Evolutionary conservation across 1,140 invertebrate genomes (phyloP), one percentile per base, ranked within the genome.

Genomic region (Asobara japonica): DNA sequence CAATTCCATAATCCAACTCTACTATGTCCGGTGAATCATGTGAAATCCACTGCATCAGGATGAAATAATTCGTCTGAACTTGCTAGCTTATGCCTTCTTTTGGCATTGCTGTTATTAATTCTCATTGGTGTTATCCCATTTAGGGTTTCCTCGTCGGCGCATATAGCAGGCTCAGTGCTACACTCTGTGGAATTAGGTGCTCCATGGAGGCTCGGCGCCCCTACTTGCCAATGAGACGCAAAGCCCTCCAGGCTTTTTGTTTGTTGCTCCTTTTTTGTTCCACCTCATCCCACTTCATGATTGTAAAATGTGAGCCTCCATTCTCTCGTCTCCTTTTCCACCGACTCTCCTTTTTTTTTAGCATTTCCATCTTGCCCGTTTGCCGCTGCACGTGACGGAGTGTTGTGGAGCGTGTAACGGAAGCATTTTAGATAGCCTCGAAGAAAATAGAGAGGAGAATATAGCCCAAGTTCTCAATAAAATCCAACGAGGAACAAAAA

Each of bases 161-260:
- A 81, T 82, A 83, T 85, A 84, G 81, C 78, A 82, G 83, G 79
- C 77, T 85, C 83, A 85, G 79, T n/a, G 77, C 75, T 69, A 82
- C 81, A 84, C 80, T 85, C 82, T 83, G 73, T 77, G 78, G 76
- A 84, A 84, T 85, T 84, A 84, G 76, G 83, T 79, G 75, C 74
- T 77, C 60, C 76, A 75, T 67, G 69, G 70, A 74, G 70, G 13
- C n/a, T n/a, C n/a, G n/a, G n/a, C n/a, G n/a, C 6, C 30, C 65
- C 75, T 71, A 62, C 71, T 69, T 66, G 75, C 56, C 29, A 71
- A 76, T 74, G 62, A 76, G 61, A 31, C 38, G 62, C 51, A 73
- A 45, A 45, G 66, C 71, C 62, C 48, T 76, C 74, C 69, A 70
- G 69, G 31, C 38, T 36, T 56, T 69, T 68, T 33, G 36, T 27